Conservation (phyloP, 2,888 invertebrate species). For the Coelogynopora nodosa region DNA sequence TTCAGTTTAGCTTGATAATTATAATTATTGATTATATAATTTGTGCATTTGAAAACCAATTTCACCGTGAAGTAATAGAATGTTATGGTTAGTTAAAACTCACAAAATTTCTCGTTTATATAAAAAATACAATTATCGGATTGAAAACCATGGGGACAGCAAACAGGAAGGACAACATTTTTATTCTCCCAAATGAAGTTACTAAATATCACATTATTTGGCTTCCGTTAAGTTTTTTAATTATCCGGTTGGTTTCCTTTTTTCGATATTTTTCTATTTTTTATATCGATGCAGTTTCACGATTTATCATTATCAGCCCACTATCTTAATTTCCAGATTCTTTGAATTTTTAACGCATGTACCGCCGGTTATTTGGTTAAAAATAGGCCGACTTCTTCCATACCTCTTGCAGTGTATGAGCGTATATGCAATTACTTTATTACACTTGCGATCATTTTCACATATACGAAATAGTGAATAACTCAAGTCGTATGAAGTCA, state of each 20-base stretch:
- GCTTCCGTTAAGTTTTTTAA: neutral
- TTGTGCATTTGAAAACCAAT: too few species aligned
- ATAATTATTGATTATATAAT: too few species aligned
- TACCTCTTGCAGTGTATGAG: too few species aligned
- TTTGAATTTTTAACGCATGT: neutral
- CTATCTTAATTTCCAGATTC: constrained; percentile 4
- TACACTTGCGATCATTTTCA: neutral
- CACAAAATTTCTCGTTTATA: too few species aligned
- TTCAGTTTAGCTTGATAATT: too few species aligned
- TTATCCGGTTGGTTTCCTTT: constrained; percentile 4
- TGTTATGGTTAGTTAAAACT: too few species aligned
- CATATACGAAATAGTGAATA: neutral
- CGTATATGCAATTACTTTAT: neutral
- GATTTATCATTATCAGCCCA: neutral
- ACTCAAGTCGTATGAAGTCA: neutral
- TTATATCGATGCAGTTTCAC: neutral
- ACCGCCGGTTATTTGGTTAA: neutral
- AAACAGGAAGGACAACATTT: too few species aligned
- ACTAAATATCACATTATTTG: neutral
- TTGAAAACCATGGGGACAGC: too few species aligned
- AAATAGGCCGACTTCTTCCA: neutral
- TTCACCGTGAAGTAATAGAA: too few species aligned
- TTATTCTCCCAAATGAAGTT: neutral
- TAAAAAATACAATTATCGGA: too few species aligned
- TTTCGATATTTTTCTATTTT: neutral